These are phyloP conservation scores for Drosophila willistoni DNA, from an alignment of 1,140 invertebrate species.

Conservation along the genomic window DNA sequence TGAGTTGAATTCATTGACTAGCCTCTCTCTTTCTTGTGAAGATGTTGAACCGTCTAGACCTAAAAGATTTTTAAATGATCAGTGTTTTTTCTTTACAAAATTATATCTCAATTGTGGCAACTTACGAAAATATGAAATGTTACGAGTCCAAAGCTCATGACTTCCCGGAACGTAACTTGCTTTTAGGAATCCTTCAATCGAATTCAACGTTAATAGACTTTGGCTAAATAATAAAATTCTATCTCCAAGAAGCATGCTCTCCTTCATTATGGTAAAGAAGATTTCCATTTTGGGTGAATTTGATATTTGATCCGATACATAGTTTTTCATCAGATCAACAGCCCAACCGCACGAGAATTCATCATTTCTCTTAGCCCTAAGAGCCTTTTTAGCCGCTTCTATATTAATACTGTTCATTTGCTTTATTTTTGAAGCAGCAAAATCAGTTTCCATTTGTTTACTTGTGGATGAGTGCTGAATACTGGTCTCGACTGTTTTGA, in stretches of 20 bases:
- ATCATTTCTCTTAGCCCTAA: constrained; percentile 84
- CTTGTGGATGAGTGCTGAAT: constrained; percentile 59
- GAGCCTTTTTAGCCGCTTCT: constrained; percentile 58
- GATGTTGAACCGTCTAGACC: constrained; percentile 97
- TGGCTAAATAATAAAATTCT: constrained; percentile 98
- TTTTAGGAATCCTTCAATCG: constrained; percentile 98
- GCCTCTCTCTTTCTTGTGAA: constrained; percentile 95
- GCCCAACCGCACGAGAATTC: constrained; percentile 95
- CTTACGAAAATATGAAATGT: constrained; percentile 94
- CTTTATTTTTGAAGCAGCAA: constrained; percentile 34
- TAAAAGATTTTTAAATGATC: constrained; percentile 55
- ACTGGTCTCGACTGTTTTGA: constrained; percentile 84
- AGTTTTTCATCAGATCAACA: constrained; percentile 92
- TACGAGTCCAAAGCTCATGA: constrained; percentile 92
- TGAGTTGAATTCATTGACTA: constrained; percentile 98
- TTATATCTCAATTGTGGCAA: neutral
- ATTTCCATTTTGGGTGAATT: constrained; percentile 98
- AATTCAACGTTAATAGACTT: constrained; percentile 96
- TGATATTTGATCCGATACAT: constrained; percentile 94
- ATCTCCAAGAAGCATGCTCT: constrained; percentile 94
- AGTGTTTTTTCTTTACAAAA: neutral
- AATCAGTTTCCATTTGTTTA: constrained; percentile 40
- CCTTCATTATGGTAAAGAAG: constrained; percentile 95
- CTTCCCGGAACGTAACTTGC: constrained; percentile 90
- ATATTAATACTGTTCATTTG: constrained; percentile 36